Base-by-base conservation (phyloP, 2,797 vertebrate species). In the Ispidina lecontei region DNA sequence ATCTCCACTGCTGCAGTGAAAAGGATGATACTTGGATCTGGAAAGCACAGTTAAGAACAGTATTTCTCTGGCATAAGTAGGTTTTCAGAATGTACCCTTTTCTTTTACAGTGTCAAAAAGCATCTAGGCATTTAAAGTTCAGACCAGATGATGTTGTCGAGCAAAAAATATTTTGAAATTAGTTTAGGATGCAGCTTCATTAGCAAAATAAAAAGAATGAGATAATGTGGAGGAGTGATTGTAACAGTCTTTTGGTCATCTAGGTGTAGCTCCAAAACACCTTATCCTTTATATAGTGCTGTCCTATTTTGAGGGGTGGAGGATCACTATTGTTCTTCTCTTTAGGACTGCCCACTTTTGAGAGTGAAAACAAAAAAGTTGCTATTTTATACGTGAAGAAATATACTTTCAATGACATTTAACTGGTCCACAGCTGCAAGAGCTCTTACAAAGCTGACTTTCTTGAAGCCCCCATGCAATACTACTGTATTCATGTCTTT, bases 341-440 rank as follows among this genome's bases (percentile, higher is more conserved):
- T 51, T 39, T 71, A 77, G 79, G 69, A 90, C 92, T 74, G 87
- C 92, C 94, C 74, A 76, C 73, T 60, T 84, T 21, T 2, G 14
- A 46, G 15, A 4, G 0, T 14, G 12, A 4, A 15, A 15, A 11
- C 16, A 17, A 49, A 49, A 14, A 49, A 47, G 7, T 9, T 60
- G 6, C 28, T 54, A 0, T 39, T 77, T 86, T 39, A 19, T 51
- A 26, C 23, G 3, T 56, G 14, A 49, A 28, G 31, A 41, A 7
- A 41, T 82, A 7, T 59, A 7, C 52, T 74, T 79, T 82, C 41
- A 19, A 2, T 65, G 6, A 4, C 10, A 11, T 85, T 77, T 46
- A 51, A 20, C 21, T 54, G 7, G 31, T 78, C 15, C 26, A 67
- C 47, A 60, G 20, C n/a, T 89, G 9, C 35, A 67, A 4, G 6